Evolutionary conservation across 2,888 invertebrate genomes (phyloP).

Genomic region (Xylota segnis): DNA sequence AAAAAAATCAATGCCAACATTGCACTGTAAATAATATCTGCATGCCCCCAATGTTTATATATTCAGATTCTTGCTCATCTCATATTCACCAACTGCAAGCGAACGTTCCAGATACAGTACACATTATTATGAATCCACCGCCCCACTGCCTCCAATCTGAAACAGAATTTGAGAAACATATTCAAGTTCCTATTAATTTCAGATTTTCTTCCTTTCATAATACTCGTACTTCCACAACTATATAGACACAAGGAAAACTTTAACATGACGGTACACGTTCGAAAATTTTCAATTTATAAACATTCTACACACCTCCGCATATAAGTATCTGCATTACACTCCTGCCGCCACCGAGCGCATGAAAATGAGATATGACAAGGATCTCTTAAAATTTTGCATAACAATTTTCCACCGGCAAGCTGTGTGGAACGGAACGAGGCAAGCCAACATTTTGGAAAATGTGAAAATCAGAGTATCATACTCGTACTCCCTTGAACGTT

Average conservation of each 20-base stretch:
- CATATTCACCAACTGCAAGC: no score
- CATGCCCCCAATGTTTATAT: no score
- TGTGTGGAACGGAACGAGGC: not conserved
- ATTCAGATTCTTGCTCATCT: no score
- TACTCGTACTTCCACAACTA: not conserved
- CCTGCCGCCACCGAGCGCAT: not conserved
- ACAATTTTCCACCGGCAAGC: not conserved
- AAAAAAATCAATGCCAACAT: no score
- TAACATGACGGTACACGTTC: not conserved
- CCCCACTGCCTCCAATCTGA: not conserved
- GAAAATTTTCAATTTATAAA: conserved; percentile 4
- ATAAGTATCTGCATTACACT: conserved; percentile 1
- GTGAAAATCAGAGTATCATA: not conserved
- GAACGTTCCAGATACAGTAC: no score
- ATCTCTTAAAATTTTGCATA: not conserved
- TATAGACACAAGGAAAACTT: not conserved
- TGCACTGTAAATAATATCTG: no score
- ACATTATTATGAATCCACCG: not conserved
- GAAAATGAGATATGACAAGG: not conserved
- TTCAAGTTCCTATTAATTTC: not conserved
- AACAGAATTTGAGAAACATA: not conserved
- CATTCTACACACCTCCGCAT: conserved; percentile 2
- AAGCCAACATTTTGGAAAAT: not conserved
- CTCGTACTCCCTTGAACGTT: not conserved
- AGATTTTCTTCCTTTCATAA: not conserved